Conservation (phyloP, 2,113 vertebrate species). For the Oxyruncus cristatus region DNA sequence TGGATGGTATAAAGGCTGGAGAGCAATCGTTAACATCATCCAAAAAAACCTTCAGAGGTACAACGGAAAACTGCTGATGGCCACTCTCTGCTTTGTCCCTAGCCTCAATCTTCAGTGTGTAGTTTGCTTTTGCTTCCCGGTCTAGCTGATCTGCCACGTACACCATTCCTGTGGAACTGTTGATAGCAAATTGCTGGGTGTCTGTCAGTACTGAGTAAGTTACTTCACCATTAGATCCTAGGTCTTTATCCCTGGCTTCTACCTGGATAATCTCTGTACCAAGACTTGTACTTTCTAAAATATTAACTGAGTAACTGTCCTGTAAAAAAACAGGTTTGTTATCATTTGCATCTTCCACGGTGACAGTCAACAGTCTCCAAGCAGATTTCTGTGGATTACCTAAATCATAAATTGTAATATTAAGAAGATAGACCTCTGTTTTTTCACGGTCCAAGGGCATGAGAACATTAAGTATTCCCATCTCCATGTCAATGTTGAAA, state of each 20-base stretch:
- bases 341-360: conserved; percentile 91
- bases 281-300: conserved; percentile 91
- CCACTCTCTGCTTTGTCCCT: conserved; percentile 86
- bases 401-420: conserved; percentile 92
- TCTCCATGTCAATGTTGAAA: conserved; percentile 89
- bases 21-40: conserved; percentile 96
- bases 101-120: conserved; percentile 91
- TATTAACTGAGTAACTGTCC: conserved; percentile 82
- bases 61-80: conserved; percentile 82
- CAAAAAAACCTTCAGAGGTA: conserved; percentile 84
- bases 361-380: conserved; percentile 88
- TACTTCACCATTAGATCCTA: conserved; percentile 87
- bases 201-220: conserved; percentile 89
- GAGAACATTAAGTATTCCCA: conserved; percentile 86
- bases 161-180: conserved; percentile 87
- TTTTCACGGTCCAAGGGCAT: conserved; percentile 93
- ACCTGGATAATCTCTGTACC: conserved; percentile 93
- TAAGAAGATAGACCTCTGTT: conserved; percentile 89
- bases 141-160: conserved; percentile 91
- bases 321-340: conserved; percentile 90
- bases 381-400: conserved; percentile 88
- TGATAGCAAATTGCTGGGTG: conserved; percentile 88
- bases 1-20: conserved; percentile 88
- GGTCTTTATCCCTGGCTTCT: conserved; percentile 92
- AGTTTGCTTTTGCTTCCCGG: conserved; percentile 84